Percentiles rank a stretch among this genome's conserved stretches.
Conservation (phyloP, 2,797 vertebrate species). For the Megaceryle alcyon region DNA sequence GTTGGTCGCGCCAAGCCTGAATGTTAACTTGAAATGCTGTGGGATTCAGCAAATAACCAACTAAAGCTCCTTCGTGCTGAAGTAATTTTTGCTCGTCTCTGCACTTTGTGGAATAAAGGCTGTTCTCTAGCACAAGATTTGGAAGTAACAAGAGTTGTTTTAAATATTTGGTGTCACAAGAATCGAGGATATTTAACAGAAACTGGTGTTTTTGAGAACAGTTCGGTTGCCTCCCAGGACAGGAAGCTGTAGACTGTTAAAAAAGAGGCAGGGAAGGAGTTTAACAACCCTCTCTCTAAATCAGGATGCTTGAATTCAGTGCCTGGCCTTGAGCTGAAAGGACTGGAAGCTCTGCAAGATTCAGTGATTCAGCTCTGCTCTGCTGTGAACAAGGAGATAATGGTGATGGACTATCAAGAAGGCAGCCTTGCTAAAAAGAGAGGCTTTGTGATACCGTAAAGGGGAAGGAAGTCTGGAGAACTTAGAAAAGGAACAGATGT, state of each 20-base stretch:
- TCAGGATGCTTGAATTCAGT: constrained; percentile 1
- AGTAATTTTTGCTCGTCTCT: constrained; percentile 11
- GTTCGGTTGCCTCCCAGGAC: constrained; percentile 45
- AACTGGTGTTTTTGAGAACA: not conserved
- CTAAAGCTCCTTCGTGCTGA: not conserved
- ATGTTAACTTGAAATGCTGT: constrained; percentile 1
- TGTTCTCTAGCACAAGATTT: fast-evolving
- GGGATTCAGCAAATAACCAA: not conserved
- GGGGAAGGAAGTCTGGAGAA: constrained; percentile 58
- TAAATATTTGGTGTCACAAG: not conserved
- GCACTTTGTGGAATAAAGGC: not conserved
- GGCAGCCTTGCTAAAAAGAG: constrained; percentile 26
- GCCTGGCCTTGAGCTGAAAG: constrained; percentile 48
- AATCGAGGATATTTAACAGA: not conserved
- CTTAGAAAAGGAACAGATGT: constrained; percentile 50
- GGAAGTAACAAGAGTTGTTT: not conserved
- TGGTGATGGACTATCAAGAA: constrained; percentile 27
- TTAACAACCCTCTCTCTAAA: constrained; percentile 20
- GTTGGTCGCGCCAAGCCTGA: not conserved
- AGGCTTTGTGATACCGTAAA: not conserved
- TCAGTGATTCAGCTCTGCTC: not conserved
- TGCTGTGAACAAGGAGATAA: not conserved
- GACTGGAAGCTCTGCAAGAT: constrained; percentile 38
- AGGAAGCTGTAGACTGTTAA: constrained; percentile 39
- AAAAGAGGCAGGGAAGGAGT: constrained; percentile 13